phyloP scores from a whole-genome alignment of 1,140 invertebrate species.

The Wiebesia pumilae region DNA sequence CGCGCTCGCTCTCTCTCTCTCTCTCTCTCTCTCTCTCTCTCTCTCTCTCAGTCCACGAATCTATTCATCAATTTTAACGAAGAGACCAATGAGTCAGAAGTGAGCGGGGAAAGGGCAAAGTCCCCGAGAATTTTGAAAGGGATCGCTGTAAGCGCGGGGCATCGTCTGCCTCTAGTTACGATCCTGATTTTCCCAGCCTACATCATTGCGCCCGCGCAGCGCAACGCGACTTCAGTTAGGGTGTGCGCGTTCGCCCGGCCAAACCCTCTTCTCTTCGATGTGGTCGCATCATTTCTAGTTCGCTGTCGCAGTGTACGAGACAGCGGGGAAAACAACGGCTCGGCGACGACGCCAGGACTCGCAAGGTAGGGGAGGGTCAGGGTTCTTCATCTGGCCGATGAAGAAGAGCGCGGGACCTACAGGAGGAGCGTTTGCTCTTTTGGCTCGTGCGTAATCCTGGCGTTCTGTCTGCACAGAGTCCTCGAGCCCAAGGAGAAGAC shows the following conservation, averaged over 20 bases:
- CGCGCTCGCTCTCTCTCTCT: too few species aligned
- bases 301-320: not conserved
- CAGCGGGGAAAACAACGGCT: not conserved
- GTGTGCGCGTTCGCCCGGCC: conserved; percentile 43
- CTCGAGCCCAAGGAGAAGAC: not conserved
- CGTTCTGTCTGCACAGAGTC: conserved; percentile 31
- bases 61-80: too few species aligned
- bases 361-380: too few species aligned
- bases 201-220: conserved; percentile 8
- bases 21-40: too few species aligned
- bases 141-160: not conserved
- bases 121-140: too few species aligned
- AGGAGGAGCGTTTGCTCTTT: too few species aligned
- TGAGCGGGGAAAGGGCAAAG: too few species aligned
- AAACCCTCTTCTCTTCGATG: conserved; percentile 6
- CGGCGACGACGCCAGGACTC: not conserved
- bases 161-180: not conserved
- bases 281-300: not conserved
- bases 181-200: not conserved
- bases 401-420: too few species aligned
- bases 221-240: conserved; percentile 21
- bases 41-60: too few species aligned
- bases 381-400: too few species aligned
- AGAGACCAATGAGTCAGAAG: too few species aligned
- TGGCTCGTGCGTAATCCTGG: not conserved